Evolutionary conservation across 2,113 vertebrate species (phyloP).

Genomic region (Ptyas mucosa): DNA sequence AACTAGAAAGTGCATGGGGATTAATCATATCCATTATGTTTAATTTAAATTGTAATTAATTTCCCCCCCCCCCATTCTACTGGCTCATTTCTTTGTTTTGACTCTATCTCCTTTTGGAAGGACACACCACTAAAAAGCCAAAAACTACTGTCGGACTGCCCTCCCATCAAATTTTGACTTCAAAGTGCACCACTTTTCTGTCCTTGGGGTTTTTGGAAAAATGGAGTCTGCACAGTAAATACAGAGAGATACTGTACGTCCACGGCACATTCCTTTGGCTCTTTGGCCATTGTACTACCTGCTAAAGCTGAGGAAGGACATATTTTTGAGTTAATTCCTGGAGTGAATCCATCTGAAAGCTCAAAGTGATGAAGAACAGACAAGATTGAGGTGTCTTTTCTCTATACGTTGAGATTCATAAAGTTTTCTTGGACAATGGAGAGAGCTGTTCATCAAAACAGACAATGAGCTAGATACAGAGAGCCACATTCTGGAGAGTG

Average conservation of each 20-base stretch:
- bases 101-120: neutral
- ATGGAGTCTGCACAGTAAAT: neutral
- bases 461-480: neutral
- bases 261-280: neutral
- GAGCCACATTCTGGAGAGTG: neutral
- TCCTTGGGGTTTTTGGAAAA: neutral
- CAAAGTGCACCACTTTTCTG: neutral
- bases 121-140: neutral
- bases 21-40: neutral
- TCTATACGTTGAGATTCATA: neutral
- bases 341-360: neutral
- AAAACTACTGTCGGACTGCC: neutral
- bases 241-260: neutral
- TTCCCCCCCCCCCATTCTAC: neutral
- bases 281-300: neutral
- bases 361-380: neutral
- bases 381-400: neutral
- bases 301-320: neutral
- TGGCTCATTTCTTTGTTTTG: neutral
- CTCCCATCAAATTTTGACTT: neutral
- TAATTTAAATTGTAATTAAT: neutral
- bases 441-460: neutral
- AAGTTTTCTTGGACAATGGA: neutral
- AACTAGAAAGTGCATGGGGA: neutral
- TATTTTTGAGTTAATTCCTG: neutral